Conservation (phyloP, 64 coral and sea anemone species). For the Exaiptasia diaphana region DNA sequence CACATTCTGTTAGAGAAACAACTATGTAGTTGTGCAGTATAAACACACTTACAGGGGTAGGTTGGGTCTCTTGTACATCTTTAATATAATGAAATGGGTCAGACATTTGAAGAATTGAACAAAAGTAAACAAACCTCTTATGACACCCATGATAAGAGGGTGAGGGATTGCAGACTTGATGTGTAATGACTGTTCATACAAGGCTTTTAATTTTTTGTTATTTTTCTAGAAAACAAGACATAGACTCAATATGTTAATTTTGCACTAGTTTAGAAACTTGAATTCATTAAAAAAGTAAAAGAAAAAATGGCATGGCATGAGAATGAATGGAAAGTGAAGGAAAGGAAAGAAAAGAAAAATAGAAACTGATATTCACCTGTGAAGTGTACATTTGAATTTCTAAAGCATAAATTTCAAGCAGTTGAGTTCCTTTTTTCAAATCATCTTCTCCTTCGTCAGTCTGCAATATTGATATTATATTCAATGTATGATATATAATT, state of each 20-base stretch:
- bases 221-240: slow-evolving; percentile 54
- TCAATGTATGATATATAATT: neutral
- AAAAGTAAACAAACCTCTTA: no score
- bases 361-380: slow-evolving; percentile 53
- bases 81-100: no score
- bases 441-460: slow-evolving; percentile 99
- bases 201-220: slow-evolving; percentile 75
- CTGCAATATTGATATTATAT: slow-evolving; percentile 12
- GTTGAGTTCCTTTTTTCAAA: slow-evolving; percentile 91
- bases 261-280: neutral
- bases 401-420: slow-evolving; percentile 96
- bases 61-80: no score
- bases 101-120: no score
- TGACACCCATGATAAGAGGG: slow-evolving; percentile 94
- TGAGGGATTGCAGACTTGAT: slow-evolving; percentile 99
- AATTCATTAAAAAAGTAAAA: neutral
- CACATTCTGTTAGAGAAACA: slow-evolving; percentile 63
- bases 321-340: neutral
- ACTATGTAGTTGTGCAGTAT: neutral
- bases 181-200: slow-evolving; percentile 95
- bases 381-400: slow-evolving; percentile 99
- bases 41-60: no score
- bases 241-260: neutral
- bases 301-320: neutral
- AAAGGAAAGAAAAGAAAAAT: neutral